Evolutionary conservation across 2,888 invertebrate genomes (phyloP), one percentile per base, ranked within the genome.

Genomic region (Eupithecia vulgata): DNA sequence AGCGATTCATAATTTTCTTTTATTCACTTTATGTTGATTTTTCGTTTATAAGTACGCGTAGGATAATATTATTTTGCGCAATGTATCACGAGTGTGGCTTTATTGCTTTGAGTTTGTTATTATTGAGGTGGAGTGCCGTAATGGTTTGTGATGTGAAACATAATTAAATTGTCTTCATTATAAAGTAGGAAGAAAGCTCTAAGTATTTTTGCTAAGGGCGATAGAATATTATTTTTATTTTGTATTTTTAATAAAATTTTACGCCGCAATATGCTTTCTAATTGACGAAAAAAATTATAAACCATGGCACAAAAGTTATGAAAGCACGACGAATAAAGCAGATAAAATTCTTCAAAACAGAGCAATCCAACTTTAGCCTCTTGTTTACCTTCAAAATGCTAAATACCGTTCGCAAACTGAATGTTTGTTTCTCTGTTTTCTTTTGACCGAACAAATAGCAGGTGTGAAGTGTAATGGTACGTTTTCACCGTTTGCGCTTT

Each of bases 21-120:
- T 94, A 94, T 94, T 93, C 94, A 94, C 94, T 94, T 94, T 94
- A 94, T 94, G 94, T 94, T 94, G 94, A 94, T 94, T 94, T 92
- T 93, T 91, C 90, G 91, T 90, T 83, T 91, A 92, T 92, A 90
- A 91, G 93, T 92, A 90, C 87, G 88, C 93, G 70, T 92, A 94
- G 91, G 93, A 93, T 94, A 94, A 94, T 94, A 94, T 94, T 94
- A 94, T 94, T 94, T 92, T 87, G 89, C 88, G 91, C 93, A 92
- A 91, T 93, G 91, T 90, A 87, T 93, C 92, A 92, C 83, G 86
- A 84, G 88, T 81, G 81, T 78, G 80, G 88, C 87, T 90, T 91
- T 93, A 91, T 92, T 89, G 89, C 90, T 87, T 87, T 90, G 90
- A 85, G 81, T 84, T 82, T 86, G 89, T 91, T 92, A 89, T 91